A percentile compares a stretch with the other conserved stretches of the same genome.
phyloP scores from a whole-genome alignment of 2,113 vertebrate genomes.

The Pluvianellus socialis region DNA sequence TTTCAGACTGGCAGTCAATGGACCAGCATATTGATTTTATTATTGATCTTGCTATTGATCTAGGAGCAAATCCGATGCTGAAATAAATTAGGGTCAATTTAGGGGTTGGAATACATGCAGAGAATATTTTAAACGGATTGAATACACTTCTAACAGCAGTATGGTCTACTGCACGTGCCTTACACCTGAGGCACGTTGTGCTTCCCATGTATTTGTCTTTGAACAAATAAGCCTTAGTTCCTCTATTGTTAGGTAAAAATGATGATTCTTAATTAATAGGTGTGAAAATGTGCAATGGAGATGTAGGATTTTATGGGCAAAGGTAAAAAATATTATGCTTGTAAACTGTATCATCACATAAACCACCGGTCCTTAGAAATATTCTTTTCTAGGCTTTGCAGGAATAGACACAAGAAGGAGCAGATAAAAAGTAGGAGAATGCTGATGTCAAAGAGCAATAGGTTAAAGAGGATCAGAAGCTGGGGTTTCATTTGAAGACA shows the following conservation, averaged over 20 bases:
- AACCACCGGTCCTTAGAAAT: not conserved
- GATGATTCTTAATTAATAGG: not conserved
- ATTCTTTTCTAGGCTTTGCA: not conserved
- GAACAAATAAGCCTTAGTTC: not conserved
- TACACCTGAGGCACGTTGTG: not conserved
- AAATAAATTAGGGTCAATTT: not conserved
- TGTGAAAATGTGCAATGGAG: not conserved
- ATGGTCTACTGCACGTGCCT: not conserved
- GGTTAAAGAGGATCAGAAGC: not conserved
- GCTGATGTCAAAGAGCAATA: not conserved
- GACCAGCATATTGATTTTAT: not conserved
- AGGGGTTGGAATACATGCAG: not conserved
- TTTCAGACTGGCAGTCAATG: not conserved
- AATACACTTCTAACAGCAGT: not conserved
- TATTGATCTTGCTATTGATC: not conserved
- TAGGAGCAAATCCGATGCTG: not conserved
- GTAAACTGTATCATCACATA: rapidly evolving
- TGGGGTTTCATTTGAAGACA: not conserved
- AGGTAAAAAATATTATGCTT: not conserved
- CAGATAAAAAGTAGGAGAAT: not conserved
- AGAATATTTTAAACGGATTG: not conserved
- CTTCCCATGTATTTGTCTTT: not conserved
- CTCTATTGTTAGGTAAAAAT: not conserved
- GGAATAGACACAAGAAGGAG: not conserved
- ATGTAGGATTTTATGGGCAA: not conserved